Evolutionary conservation across 2,113 vertebrate genomes (phyloP).

Genomic region (Peucedramus taeniatus): DNA sequence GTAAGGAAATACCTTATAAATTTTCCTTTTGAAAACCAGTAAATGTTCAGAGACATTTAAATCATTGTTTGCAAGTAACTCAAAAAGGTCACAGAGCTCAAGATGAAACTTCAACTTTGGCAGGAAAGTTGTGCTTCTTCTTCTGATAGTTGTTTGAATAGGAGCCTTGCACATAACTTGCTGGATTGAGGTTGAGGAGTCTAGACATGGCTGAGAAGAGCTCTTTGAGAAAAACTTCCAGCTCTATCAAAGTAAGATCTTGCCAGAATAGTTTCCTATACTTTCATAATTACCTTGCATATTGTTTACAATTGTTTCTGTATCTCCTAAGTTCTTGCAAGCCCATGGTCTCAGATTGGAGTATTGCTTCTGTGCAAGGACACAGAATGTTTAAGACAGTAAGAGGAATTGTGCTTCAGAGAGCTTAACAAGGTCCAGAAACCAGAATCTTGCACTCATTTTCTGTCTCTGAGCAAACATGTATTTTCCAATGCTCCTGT

Average conservation of each 20-base stretch:
- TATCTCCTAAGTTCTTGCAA: neutral
- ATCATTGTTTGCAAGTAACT: neutral
- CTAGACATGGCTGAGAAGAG: neutral
- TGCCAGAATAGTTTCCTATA: neutral
- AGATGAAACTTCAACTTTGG: neutral
- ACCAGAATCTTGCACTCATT: neutral
- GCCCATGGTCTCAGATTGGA: neutral
- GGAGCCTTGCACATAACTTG: accelerated
- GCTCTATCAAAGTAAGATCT: neutral
- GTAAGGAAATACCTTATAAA: conserved; percentile 66
- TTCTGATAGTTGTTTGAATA: neutral
- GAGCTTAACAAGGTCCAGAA: neutral
- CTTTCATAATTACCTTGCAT: neutral
- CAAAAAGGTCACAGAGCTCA: neutral
- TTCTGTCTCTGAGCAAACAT: neutral
- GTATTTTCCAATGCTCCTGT: neutral
- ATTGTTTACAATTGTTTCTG: neutral
- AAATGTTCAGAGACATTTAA: neutral
- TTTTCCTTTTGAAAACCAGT: neutral
- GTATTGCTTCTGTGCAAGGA: neutral
- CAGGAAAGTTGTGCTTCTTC: neutral
- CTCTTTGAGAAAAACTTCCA: neutral
- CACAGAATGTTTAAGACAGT: neutral
- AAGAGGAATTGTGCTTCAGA: neutral
- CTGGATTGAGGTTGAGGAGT: neutral